Evolutionary conservation across 2,797 vertebrate genomes (phyloP).

Genomic region (Brotula barbata): DNA sequence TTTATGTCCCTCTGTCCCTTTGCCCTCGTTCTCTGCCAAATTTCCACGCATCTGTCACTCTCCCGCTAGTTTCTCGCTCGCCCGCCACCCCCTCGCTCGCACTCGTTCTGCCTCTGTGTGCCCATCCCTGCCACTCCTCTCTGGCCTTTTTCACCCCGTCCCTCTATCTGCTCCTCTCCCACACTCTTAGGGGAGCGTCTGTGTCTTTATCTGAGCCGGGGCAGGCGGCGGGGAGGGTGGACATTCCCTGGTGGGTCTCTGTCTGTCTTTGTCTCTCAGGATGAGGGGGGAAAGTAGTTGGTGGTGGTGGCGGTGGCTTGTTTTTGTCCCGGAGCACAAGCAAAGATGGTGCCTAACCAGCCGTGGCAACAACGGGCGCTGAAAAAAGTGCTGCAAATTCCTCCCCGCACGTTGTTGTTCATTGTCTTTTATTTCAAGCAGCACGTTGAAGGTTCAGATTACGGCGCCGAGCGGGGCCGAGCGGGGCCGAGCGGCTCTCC

Average conservation of each 20-base stretch:
- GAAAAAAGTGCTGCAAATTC: slow-evolving; percentile 48
- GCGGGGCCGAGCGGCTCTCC: slow-evolving; percentile 15
- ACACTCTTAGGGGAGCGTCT: slow-evolving; percentile 60
- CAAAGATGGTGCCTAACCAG: slow-evolving; percentile 62
- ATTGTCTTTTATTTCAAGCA: slow-evolving; percentile 34
- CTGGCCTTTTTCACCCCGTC: slow-evolving; percentile 66
- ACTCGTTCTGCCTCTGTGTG: slow-evolving; percentile 1
- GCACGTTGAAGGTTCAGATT: slow-evolving; percentile 45
- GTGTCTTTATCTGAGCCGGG: slow-evolving; percentile 68
- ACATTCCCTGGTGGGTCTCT: slow-evolving; percentile 65
- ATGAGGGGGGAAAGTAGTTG: slow-evolving; percentile 12
- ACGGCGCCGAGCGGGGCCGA: slow-evolving; percentile 37
- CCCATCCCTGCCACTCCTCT: slow-evolving; percentile 46
- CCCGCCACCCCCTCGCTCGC: slow-evolving; percentile 6
- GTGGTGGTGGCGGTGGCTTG: slow-evolving; percentile 9
- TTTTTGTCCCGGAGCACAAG: slow-evolving; percentile 50
- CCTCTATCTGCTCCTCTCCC: slow-evolving; percentile 47
- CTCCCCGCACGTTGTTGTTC: slow-evolving; percentile 22
- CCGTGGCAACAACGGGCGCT: slow-evolving; percentile 57
- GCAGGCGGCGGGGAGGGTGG: slow-evolving; percentile 58
- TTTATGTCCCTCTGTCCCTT: slow-evolving; percentile 64
- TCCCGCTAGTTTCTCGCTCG: slow-evolving; percentile 36
- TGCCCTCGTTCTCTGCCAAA: slow-evolving; percentile 62
- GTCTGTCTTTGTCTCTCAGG: slow-evolving; percentile 63
- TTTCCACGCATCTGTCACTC: slow-evolving; percentile 68